These are phyloP conservation scores for Dichetophora obliterata DNA, from an alignment of 2,888 invertebrate species.

Conservation along the genomic window DNA sequence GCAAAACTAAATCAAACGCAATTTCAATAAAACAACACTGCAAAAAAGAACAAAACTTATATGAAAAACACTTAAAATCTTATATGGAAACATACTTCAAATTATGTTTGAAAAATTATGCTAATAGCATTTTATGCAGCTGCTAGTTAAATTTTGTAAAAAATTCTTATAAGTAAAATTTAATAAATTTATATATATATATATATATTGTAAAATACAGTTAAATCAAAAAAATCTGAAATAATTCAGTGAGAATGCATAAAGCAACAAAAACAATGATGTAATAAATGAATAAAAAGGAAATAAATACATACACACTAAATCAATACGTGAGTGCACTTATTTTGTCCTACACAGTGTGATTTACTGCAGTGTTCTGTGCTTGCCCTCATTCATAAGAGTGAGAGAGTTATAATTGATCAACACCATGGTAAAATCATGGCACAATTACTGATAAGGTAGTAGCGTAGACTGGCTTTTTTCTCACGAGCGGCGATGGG, in stretches of 20 bases:
- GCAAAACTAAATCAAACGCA: slow-evolving; percentile 40
- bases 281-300: slow-evolving; percentile 6
- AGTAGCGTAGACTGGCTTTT: too few species aligned
- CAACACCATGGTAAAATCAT: too few species aligned
- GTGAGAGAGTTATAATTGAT: too few species aligned
- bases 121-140: background rate
- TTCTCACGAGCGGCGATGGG: too few species aligned
- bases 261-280: slow-evolving; percentile 7
- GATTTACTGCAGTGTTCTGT: too few species aligned
- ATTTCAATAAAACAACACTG: slow-evolving; percentile 23
- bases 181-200: background rate
- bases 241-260: background rate
- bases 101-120: slow-evolving; percentile 7
- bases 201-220: slow-evolving; percentile 14
- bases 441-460: too few species aligned
- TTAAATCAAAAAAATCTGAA: slow-evolving; percentile 2
- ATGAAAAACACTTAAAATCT: background rate
- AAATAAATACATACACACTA: slow-evolving; percentile 11
- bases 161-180: background rate
- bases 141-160: slow-evolving; percentile 23
- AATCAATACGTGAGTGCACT: too few species aligned
- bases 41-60: slow-evolving; percentile 16
- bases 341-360: too few species aligned
- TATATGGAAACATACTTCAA: background rate
- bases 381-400: too few species aligned